phyloP scores from a whole-genome alignment of 1,140 invertebrate genomes.

The Drosophila rhopaloa region DNA sequence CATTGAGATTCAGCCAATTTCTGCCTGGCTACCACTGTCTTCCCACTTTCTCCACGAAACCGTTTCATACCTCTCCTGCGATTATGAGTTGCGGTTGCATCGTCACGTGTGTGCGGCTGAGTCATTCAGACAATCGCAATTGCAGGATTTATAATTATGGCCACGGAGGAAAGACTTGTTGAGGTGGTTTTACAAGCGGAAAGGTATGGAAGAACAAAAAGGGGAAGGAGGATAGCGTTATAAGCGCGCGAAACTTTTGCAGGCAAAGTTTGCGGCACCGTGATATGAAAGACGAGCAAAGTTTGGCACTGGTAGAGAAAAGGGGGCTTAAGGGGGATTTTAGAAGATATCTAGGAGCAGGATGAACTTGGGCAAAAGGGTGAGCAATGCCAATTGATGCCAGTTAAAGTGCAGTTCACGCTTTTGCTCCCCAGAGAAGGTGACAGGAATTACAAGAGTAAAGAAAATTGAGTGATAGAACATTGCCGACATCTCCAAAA shows the following conservation, averaged over 20 bases:
- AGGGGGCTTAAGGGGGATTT: constrained; percentile 11
- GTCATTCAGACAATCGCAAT: constrained; percentile 79
- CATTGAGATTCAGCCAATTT: constrained; percentile 1
- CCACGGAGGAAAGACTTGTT: constrained; percentile 4
- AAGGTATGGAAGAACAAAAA: not conserved
- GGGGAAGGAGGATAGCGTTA: not conserved
- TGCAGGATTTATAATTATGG: constrained; percentile 75
- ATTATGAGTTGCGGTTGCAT: constrained; percentile 53
- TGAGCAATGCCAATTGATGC: constrained; percentile 26
- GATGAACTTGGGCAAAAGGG: constrained; percentile 1
- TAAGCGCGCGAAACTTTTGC: constrained; percentile 42
- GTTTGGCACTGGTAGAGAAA: constrained; percentile 48
- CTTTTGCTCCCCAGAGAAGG: constrained; percentile 24
- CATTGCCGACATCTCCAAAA: constrained; percentile 36
- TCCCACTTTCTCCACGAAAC: not conserved
- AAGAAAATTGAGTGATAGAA: constrained; percentile 3
- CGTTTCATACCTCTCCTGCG: not conserved
- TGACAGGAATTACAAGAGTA: constrained; percentile 14
- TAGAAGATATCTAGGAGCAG: constrained; percentile 29
- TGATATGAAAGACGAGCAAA: constrained; percentile 78
- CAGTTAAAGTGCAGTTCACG: constrained; percentile 34
- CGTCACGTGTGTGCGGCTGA: constrained; percentile 65
- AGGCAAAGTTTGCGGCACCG: constrained; percentile 66
- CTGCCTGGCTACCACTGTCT: not conserved
- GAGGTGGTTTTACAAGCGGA: constrained; percentile 1